Evolutionary conservation across 2,888 invertebrate genomes (phyloP).

Genomic region (Smittia aterrima): DNA sequence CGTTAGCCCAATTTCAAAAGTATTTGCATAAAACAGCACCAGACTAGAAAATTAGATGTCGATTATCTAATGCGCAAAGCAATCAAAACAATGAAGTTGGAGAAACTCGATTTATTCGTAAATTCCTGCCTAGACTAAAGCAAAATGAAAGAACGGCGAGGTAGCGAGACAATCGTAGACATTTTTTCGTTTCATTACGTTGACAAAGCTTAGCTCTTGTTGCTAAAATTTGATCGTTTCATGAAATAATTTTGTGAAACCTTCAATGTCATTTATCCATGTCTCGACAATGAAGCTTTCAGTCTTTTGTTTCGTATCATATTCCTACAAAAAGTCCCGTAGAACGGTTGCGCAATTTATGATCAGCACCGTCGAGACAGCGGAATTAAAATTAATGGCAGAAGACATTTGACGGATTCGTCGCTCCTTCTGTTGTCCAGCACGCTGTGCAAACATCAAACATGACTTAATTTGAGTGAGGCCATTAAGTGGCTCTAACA

Average conservation of each 20-base stretch:
- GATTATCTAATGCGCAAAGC: background rate
- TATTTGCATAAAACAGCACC: constrained; percentile 21
- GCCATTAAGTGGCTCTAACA: constrained; percentile 23
- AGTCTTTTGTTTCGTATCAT: background rate
- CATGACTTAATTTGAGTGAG: constrained; percentile 28
- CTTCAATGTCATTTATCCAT: background rate
- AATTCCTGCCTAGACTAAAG: no score
- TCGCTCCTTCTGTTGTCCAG: constrained; percentile 13
- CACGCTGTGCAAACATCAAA: constrained; percentile 1
- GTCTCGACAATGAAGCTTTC: background rate
- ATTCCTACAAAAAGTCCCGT: constrained; percentile 18
- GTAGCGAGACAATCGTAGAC: no score
- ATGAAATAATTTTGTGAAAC: background rate
- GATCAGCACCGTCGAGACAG: background rate
- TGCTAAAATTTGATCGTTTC: background rate
- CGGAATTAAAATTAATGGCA: background rate
- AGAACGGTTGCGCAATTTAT: background rate
- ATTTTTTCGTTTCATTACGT: no score
- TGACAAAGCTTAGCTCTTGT: no score
- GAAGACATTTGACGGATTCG: constrained; percentile 7
- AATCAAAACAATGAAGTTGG: background rate
- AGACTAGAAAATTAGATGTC: constrained; percentile 31
- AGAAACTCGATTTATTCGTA: no score
- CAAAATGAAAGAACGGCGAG: no score
- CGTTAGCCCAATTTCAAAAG: constrained; percentile 3